Evolutionary conservation across 2,113 vertebrate species (phyloP), one percentile per base, ranked within the genome.

Genomic region (Catharus minimus): DNA sequence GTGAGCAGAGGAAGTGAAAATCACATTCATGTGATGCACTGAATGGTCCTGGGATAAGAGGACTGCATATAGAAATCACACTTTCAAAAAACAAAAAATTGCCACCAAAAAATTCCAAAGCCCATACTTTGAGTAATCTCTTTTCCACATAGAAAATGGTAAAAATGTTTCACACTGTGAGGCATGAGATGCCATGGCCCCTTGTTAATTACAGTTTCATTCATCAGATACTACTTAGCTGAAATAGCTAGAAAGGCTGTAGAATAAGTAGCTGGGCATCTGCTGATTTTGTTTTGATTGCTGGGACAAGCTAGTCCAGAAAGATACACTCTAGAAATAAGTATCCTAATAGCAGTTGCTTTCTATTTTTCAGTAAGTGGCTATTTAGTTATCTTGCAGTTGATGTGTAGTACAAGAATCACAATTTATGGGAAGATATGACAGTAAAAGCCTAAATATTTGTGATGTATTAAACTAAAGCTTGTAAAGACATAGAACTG

Each of bases 11-110:
- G 3, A 44, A 30, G 22, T 46, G 39, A 38, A 44, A 71, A 53
- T 8, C 6, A 9, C 27, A 9, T 38, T 91, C 3, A 5, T 2
- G 4, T 15, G 20, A 9, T 1, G 2, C 8, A 15, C 27, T 5
- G 7, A 38, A 38, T n/a, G 38, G 10, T 64, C 15, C 33, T 64
- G 49, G 33, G 26, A 52, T 60, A 32, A 72, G 9, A 50, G 30
- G 27, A 32, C 27, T 68, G 3, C 30, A 9, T 33, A 10, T 32
- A 57, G 33, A 57, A 72, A 26, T 41, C 13, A 27, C 5, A 7
- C 16, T 78, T 71, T 26, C 1, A 11, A 17, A 39, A 60, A 36
- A 3, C 15, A 43, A 53, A 26, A 80, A 17, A 2, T 3, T 7
- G 3, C 10, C 26, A 18, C 28, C 7, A 28, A 44, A 44, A 55